Evolutionary conservation across 1,140 invertebrate genomes (phyloP), one percentile per base, ranked within the genome.

Genomic region (Riptortus pedestris): DNA sequence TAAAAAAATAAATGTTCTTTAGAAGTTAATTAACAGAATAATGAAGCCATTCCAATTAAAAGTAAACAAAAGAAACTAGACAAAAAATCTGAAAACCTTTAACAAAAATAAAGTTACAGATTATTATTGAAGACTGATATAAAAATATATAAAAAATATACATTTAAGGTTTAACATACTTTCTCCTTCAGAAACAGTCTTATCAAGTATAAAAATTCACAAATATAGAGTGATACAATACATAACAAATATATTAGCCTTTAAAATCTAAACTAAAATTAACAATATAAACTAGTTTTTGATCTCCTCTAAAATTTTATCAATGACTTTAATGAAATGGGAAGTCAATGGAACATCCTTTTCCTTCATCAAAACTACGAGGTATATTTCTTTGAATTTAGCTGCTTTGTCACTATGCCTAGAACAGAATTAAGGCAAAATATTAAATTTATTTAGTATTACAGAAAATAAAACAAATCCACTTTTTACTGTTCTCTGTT

Each of bases 91-190:
- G n/a, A n/a, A n/a, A n/a, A n/a, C n/a, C n/a, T n/a, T n/a, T n/a
- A n/a, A n/a, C n/a, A n/a, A n/a, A n/a, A n/a, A n/a, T n/a, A n/a
- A n/a, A n/a, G n/a, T n/a, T n/a, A n/a, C n/a, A n/a, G n/a, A n/a
- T n/a, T n/a, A n/a, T n/a, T n/a, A n/a, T n/a, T n/a, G n/a, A n/a
- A n/a, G n/a, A n/a, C n/a, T n/a, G n/a, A n/a, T n/a, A n/a, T n/a
- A 55, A 55, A 55, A 24, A 55, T 55, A 55, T 55, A 55, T 24
- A 55, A 55, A 55, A 55, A 55, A 55, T 55, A 24, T 55, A 55
- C 51, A 55, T 55, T 24, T 55, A 55, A 55, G 24, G 24, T 0
- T 55, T 24, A 24, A 55, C 14, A 18, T 26, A 24, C 22, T 12
- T 26, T 55, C 2, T 24, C 20, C 22, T 55, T 16, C 16, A 24